Evolutionary conservation across 2,888 invertebrate genomes (phyloP).

Genomic region (Meta bourneti): DNA sequence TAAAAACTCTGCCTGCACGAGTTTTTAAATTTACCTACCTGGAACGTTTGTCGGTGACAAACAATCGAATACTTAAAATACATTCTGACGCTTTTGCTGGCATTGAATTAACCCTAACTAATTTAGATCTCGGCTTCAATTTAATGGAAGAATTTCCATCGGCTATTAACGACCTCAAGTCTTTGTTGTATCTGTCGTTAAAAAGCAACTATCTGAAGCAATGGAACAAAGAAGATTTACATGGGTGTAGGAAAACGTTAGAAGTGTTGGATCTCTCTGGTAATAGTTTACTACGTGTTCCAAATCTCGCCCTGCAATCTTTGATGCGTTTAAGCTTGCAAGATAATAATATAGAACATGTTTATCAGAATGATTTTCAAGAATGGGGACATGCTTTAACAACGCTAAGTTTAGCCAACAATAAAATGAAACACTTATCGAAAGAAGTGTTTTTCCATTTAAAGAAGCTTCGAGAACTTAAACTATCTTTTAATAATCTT

Average conservation of each 20-base stretch:
- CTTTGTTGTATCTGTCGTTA: constrained; percentile 85
- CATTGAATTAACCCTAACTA: constrained; percentile 82
- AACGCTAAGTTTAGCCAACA: constrained; percentile 94
- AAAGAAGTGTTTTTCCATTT: constrained; percentile 89
- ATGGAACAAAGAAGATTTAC: constrained; percentile 87
- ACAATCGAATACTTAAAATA: constrained; percentile 81
- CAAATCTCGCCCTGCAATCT: constrained; percentile 60
- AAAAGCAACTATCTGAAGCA: constrained; percentile 87
- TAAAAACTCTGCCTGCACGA: constrained; percentile 85
- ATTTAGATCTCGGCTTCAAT: constrained; percentile 82
- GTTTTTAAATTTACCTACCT: constrained; percentile 87
- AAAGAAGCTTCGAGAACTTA: constrained; percentile 81
- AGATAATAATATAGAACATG: constrained; percentile 75
- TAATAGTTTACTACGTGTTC: constrained; percentile 74
- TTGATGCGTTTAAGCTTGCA: constrained; percentile 76
- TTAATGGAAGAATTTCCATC: constrained; percentile 84
- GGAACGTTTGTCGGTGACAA: constrained; percentile 85
- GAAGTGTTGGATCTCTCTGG: constrained; percentile 77
- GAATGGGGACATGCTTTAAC: constrained; percentile 90
- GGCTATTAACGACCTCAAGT: constrained; percentile 43
- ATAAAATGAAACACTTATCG: constrained; percentile 91
- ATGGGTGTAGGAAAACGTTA: constrained; percentile 53
- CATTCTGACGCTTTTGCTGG: constrained; percentile 88
- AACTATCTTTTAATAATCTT: constrained; percentile 79
- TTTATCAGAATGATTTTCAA: constrained; percentile 85